Percentiles rank a stretch among this genome's conserved stretches.
Conservation (phyloP, 2,797 vertebrate genomes). For the Lepus townsendii region DNA sequence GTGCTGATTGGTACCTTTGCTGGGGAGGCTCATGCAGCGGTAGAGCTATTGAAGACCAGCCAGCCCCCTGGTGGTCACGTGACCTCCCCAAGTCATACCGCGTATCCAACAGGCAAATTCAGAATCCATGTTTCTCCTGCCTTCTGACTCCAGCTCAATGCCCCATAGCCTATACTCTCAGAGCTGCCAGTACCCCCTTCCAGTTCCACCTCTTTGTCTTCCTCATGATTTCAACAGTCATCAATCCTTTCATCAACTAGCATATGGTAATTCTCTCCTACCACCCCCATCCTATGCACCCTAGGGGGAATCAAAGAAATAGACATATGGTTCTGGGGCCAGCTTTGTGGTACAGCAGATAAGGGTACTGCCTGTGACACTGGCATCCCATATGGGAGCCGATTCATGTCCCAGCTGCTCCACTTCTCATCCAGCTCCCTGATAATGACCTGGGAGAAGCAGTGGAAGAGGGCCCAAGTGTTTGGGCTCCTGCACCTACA, state of each 20-base stretch:
- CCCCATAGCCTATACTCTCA: neutral
- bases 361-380: too few relatives aligned
- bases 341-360: too few relatives aligned
- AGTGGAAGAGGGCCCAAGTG: too few relatives aligned
- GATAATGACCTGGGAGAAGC: too few relatives aligned
- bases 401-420: too few relatives aligned
- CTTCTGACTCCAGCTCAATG: neutral
- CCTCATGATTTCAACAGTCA: neutral
- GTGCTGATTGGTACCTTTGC: neutral
- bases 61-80: neutral
- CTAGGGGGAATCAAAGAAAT: neutral
- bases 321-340: neutral
- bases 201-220: neutral
- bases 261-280: neutral
- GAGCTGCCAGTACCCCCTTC: neutral
- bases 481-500: too few relatives aligned
- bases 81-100: neutral
- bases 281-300: neutral
- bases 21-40: neutral
- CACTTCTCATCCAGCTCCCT: too few relatives aligned
- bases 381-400: too few relatives aligned
- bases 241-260: neutral
- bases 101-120: neutral
- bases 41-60: neutral
- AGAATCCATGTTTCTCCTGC: neutral